A percentile compares a stretch with the other conserved stretches of the same genome.
Evolutionary conservation across 2,888 invertebrate genomes (phyloP).

Genomic region (Caenorhabditis sp.): DNA sequence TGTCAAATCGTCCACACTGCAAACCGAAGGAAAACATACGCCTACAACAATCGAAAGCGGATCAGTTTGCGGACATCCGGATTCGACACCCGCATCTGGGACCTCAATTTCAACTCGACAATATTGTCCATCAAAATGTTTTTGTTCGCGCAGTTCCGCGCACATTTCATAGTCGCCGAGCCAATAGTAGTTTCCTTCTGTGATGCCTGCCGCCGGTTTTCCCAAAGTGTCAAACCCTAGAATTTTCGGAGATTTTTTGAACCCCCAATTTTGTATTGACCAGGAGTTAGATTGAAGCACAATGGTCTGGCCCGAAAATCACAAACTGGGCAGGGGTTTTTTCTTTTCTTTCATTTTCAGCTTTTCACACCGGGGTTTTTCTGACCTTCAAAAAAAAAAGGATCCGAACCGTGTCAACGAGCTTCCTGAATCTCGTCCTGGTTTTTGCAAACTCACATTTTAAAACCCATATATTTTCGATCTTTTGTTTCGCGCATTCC

Average conservation of each 20-base stretch:
- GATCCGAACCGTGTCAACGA: too few relatives aligned
- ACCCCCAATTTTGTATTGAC: too few relatives aligned
- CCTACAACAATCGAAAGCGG: constrained; percentile 66
- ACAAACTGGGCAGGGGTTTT: too few relatives aligned
- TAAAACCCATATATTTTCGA: constrained; percentile 58
- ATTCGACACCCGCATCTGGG: constrained; percentile 52
- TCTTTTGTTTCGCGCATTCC: constrained; percentile 52
- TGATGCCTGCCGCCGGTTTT: constrained; percentile 69
- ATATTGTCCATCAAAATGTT: constrained; percentile 63
- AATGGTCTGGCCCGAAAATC: too few relatives aligned
- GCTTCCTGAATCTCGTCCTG: too few relatives aligned
- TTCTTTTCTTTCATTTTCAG: too few relatives aligned
- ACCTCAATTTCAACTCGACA: constrained; percentile 65
- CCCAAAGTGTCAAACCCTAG: constrained; percentile 70
- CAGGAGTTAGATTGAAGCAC: too few relatives aligned
- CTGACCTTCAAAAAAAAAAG: constrained; percentile 57
- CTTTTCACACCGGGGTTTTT: too few relatives aligned
- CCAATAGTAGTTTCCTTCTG: constrained; percentile 71
- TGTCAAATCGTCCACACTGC: constrained; percentile 51
- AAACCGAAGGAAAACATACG: constrained; percentile 63
- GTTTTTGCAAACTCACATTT: too few relatives aligned
- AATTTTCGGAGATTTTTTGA: too few relatives aligned
- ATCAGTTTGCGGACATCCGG: constrained; percentile 58
- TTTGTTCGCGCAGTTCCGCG: constrained; percentile 50
- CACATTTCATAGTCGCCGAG: constrained; percentile 71